These are phyloP conservation scores for Drosophila pandora DNA, from an alignment of 1,140 invertebrate species.

Conservation along the genomic window DNA sequence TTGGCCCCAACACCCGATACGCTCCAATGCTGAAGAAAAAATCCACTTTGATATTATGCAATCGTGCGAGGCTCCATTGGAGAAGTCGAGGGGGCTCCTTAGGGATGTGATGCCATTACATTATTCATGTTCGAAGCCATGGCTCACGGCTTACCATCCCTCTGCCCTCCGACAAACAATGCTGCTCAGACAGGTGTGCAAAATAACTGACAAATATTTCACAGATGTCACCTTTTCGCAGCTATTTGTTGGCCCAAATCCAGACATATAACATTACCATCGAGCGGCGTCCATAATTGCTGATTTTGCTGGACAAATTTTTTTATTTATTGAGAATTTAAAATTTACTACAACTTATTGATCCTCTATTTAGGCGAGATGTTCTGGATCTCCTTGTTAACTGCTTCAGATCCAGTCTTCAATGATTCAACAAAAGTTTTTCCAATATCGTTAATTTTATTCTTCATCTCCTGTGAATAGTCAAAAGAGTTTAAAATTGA, in stretches of 20 bases:
- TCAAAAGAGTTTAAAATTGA: background rate
- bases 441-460: background rate
- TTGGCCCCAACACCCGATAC: conserved; percentile 26
- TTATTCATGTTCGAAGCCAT: conserved; percentile 58
- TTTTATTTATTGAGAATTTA: background rate
- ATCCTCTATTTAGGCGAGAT: background rate
- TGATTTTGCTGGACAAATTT: background rate
- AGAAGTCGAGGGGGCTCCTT: background rate
- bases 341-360: background rate
- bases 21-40: conserved; percentile 45
- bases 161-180: background rate
- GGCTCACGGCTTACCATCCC: conserved; percentile 18
- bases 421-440: background rate
- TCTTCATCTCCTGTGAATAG: background rate
- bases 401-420: background rate
- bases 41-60: conserved; percentile 72
- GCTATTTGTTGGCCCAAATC: conserved; percentile 27
- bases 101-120: conserved; percentile 41
- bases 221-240: conserved; percentile 56
- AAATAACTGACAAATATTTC: conserved; percentile 74
- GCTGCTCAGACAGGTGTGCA: conserved; percentile 73
- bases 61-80: conserved; percentile 51
- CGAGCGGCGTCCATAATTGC: conserved; percentile 15
- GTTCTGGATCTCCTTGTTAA: background rate
- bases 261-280: background rate